Evolutionary conservation across 2,888 invertebrate genomes (phyloP), one percentile per base, ranked within the genome.

Genomic region (Pantelozetes paolii): DNA sequence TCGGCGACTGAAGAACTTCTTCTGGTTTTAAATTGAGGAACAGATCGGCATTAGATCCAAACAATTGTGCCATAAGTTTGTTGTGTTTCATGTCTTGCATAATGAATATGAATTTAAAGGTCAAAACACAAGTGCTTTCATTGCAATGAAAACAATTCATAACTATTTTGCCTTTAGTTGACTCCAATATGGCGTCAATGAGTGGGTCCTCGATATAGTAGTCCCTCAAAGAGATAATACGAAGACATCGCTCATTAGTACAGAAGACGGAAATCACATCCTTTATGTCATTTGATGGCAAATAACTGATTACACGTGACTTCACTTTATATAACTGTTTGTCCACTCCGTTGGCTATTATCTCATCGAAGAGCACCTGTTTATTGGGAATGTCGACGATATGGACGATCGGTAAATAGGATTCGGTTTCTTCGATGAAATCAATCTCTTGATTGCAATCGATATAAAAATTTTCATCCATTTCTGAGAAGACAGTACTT

Each of bases 111-210:
- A 69, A 11, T 18, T 69, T 45, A 11, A 69, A 69, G 1, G 45
- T 28, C 3, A 69, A 28, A 42, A 69, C 26, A 69, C 20, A 42
- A 45, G 42, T 40, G 15, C 42, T 69, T 45, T 69, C 40, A 23
- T 69, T 42, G 36, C 69, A 69, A 45, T 69, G 23, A 45, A 45
- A 45, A 28, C 69, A 69, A 45, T 69, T 69, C 20, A 69, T 6
- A 15, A 45, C 23, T 69, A 45, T 69, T 8, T 40, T 13, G 40
- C 45, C 45, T 28, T 45, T 69, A 2, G 45, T 23, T 15, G 69
- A 69, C 45, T 69, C 28, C 6, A 69, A 28, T 1, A 42, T 69
- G 11, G 69, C 9, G 9, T 20, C 23, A 6, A 69, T 42, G 26
- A 45, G 45, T 5, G 69, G 45, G 28, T 45, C 45, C 11, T 69